Evolutionary conservation across 2,888 invertebrate genomes (phyloP).

Genomic region (Sphaerophoria rueppellii): DNA sequence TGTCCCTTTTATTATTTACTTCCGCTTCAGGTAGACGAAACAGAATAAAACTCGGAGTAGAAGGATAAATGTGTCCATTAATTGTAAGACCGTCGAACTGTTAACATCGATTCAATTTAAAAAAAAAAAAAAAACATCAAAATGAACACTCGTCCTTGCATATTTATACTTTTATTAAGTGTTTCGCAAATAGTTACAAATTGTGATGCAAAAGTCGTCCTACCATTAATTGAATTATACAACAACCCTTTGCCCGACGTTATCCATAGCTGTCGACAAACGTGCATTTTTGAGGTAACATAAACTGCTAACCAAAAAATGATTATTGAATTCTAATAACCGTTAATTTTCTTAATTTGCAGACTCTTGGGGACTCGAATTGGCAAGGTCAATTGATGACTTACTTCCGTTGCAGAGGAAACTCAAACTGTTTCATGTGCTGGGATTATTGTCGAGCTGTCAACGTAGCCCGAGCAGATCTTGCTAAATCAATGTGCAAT

Average conservation of each 20-base stretch:
- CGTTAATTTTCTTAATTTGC: slow-evolving; percentile 9
- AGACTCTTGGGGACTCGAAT: slow-evolving; percentile 30
- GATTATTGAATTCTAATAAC: neutral
- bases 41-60: slow-evolving; percentile 15
- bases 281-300: slow-evolving; percentile 47
- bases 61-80: neutral
- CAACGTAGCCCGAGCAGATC: slow-evolving; percentile 13
- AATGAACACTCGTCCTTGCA: neutral
- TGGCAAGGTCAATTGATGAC: slow-evolving; percentile 23
- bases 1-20: slow-evolving; percentile 29
- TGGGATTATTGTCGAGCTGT: slow-evolving; percentile 68
- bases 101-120: neutral
- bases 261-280: slow-evolving; percentile 32
- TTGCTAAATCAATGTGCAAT: slow-evolving; percentile 56
- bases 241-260: neutral
- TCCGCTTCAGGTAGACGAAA: slow-evolving; percentile 23
- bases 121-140: slow-evolving; percentile 17
- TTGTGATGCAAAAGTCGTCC: slow-evolving; percentile 1
- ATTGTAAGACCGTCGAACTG: neutral
- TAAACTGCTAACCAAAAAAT: neutral
- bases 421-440: slow-evolving; percentile 66
- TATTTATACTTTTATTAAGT: neutral
- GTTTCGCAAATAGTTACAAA: slow-evolving; percentile 2
- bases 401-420: slow-evolving; percentile 32
- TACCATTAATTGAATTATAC: neutral